Conservation (phyloP, 2,888 invertebrate species). For the Branchipolynoe longqiensis region DNA sequence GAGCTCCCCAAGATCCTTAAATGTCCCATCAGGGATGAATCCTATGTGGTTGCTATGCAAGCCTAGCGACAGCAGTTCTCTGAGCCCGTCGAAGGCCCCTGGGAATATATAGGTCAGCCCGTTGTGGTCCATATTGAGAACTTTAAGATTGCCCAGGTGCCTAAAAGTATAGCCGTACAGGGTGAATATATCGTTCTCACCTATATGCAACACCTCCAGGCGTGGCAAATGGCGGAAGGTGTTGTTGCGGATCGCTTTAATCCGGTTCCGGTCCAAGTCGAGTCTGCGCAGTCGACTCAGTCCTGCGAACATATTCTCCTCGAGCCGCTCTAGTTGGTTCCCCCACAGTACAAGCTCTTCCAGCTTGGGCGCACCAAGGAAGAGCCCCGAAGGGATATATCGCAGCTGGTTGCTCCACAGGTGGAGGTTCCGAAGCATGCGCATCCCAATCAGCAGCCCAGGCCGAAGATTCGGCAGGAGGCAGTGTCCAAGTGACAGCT, state of each 20-base stretch:
- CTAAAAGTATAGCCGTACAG: constrained; percentile 64
- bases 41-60: constrained; percentile 66
- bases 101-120: constrained; percentile 62
- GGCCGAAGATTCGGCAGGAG: constrained; percentile 60
- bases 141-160: constrained; percentile 63
- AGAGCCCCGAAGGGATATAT: constrained; percentile 63
- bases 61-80: constrained; percentile 59
- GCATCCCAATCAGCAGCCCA: constrained; percentile 62
- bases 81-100: constrained; percentile 65
- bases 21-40: constrained; percentile 62
- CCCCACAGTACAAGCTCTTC: constrained; percentile 67
- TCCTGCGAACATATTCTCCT: constrained; percentile 65
- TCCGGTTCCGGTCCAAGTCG: constrained; percentile 67
- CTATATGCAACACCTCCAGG: constrained; percentile 65
- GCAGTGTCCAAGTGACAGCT: constrained; percentile 65
- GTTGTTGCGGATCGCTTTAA: constrained; percentile 60
- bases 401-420: constrained; percentile 68
- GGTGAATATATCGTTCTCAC: constrained; percentile 64
- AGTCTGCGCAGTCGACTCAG: constrained; percentile 65
- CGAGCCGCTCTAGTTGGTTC: constrained; percentile 63
- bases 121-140: constrained; percentile 66
- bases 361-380: constrained; percentile 62
- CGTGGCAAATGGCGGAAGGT: constrained; percentile 64
- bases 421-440: constrained; percentile 61
- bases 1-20: constrained; percentile 63